Base-by-base conservation (phyloP, 2,113 vertebrate species). In the Perca fluviatilis region DNA sequence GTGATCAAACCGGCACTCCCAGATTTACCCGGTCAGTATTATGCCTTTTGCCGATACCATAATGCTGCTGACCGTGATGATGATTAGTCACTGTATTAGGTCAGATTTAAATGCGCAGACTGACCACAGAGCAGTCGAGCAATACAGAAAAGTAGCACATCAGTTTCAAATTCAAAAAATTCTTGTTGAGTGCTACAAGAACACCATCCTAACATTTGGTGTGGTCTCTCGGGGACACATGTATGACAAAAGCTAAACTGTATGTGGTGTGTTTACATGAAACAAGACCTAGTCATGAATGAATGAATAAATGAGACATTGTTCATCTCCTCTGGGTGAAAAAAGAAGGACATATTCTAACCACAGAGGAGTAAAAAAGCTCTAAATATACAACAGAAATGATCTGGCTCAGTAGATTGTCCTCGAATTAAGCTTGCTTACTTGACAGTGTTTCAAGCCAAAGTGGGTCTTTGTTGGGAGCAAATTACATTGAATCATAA, bases 261-360 rank as follows among this genome's bases (percentile, higher is more conserved):
- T 40, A 27, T 33, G 27, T 43, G 19, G 25, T 77, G 53, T 60
- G 63, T 81, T 76, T 65, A 53, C 23, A 30, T 51, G 56, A 27
- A 63, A 75, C 19, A 63, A 13, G 0, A 46, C 36, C 25, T 25
- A 33, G 54, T n/a, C n/a, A 47, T n/a, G 61, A 70, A 74, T 51
- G 21, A 50, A 46, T 74, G 56, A 77, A 70, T 84, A 71, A 77
- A 67, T 78, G n/a, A 68, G 19, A 68, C 73, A 68, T 68, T 86
- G 84, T 91, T 85, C 30, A 33, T 69, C 46, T 81, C 49, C 74
- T 86, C 46, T 51, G 68, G 10, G 49, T 57, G 57, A 62, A 70
- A 84, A 53, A 46, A 19, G 3, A 54, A 47, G 33, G 36, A 76
- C 58, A 84, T 50, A 46, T 70, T 79, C 5, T 33, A 27, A 69